Conservation (phyloP, 2,888 invertebrate genomes). For the Oscheius sp. region DNA sequence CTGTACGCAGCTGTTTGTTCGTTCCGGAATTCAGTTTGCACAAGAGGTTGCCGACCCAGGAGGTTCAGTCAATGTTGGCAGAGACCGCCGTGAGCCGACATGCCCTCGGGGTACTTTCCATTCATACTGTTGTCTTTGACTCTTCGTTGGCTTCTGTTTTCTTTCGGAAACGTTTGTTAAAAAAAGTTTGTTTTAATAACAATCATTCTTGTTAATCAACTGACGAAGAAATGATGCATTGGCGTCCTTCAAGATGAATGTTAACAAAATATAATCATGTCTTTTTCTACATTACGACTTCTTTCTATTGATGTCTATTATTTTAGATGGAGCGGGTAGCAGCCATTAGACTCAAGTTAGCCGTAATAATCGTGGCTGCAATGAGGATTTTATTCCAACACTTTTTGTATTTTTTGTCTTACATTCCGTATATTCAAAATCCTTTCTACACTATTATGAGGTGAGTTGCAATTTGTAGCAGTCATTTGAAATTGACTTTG, state of each 20-base stretch:
- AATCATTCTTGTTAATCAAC: no score
- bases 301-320: conserved; percentile 6
- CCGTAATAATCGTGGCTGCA: no score
- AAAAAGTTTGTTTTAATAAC: background rate
- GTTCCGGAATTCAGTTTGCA: conserved; percentile 35
- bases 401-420: no score
- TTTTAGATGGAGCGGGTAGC: background rate
- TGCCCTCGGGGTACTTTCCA: conserved; percentile 22
- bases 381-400: no score
- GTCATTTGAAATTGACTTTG: no score
- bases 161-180: background rate
- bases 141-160: background rate
- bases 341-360: no score
- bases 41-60: conserved; percentile 36
- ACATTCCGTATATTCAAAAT: no score
- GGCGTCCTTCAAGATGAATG: conserved; percentile 5
- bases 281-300: background rate
- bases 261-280: background rate
- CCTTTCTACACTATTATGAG: no score
- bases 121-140: background rate
- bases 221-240: background rate
- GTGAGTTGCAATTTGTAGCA: no score
- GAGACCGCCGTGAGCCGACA: conserved; percentile 25
- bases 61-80: conserved; percentile 27
- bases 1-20: conserved; percentile 36